Percentiles rank a stretch among this genome's conserved stretches.
Conservation (phyloP, 2,113 vertebrate genomes). For the Rhinolophus ferrumequinum region DNA sequence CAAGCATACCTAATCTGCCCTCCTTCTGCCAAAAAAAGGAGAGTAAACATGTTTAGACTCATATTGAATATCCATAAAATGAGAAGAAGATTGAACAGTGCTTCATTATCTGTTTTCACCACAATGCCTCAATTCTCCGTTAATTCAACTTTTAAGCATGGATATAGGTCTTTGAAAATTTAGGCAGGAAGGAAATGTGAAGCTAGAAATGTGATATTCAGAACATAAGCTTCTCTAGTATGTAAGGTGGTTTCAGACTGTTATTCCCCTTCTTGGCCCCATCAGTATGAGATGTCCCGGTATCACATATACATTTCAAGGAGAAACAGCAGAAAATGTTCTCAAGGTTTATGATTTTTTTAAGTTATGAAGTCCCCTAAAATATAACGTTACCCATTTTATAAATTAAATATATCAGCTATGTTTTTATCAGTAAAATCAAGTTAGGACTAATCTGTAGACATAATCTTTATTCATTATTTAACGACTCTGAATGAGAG, state of each 20-base stretch:
- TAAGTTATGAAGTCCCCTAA: not conserved
- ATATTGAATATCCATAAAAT: not conserved
- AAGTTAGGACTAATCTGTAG: not conserved
- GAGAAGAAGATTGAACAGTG: not conserved
- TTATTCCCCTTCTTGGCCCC: not conserved
- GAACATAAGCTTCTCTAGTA: not conserved
- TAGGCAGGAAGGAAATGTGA: not conserved
- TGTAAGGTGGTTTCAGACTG: not conserved
- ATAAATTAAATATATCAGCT: slow-evolving; percentile 31
- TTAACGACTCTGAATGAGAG: not conserved
- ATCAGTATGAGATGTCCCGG: not conserved
- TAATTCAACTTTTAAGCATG: not conserved
- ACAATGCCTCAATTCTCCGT: not conserved
- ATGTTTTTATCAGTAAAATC: slow-evolving; percentile 41
- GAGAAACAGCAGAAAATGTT: not conserved
- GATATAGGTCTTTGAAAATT: not conserved
- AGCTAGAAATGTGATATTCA: not conserved
- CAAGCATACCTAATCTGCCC: not conserved
- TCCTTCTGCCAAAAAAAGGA: not conserved
- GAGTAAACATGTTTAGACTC: not conserved
- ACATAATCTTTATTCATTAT: not conserved
- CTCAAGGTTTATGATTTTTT: not conserved
- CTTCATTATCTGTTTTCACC: not conserved
- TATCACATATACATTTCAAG: not conserved
- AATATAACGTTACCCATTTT: slow-evolving; percentile 3